These are phyloP conservation scores for Opisthograptis luteolata DNA, from an alignment of 2,888 invertebrate species.

Conservation along the genomic window DNA sequence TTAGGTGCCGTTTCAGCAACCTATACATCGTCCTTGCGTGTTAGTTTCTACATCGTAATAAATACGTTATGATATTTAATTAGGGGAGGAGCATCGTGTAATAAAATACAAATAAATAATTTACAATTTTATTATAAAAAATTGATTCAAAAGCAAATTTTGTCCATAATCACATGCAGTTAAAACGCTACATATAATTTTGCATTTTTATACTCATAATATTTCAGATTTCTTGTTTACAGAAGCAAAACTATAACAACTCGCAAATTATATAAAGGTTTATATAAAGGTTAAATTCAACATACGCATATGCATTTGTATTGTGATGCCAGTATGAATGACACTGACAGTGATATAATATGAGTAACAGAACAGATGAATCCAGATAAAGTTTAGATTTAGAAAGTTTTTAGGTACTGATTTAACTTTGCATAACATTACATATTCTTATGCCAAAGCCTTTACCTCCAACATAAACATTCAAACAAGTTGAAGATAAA, in stretches of 20 bases:
- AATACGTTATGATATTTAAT: too few species aligned
- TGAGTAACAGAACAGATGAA: too few species aligned
- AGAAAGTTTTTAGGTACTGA: constrained; percentile 18
- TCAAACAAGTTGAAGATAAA: background rate
- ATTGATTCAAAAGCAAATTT: constrained; percentile 81
- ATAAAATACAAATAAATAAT: constrained; percentile 56
- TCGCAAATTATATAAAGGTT: too few species aligned
- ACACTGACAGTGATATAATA: too few species aligned
- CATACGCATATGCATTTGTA: too few species aligned
- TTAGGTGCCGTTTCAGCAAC: too few species aligned
- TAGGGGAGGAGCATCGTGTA: too few species aligned
- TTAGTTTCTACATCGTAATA: too few species aligned
- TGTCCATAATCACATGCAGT: constrained; percentile 75
- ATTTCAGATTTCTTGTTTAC: constrained; percentile 32
- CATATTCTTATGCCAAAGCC: background rate
- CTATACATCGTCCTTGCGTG: too few species aligned
- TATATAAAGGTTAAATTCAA: too few species aligned
- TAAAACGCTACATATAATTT: constrained; percentile 67
- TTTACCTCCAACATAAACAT: background rate
- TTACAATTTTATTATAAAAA: constrained; percentile 69
- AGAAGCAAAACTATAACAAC: constrained; percentile 34
- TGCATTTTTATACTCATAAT: constrained; percentile 43
- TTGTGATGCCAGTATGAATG: too few species aligned
- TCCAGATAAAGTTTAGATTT: too few species aligned
- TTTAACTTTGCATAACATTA: background rate